These are phyloP conservation scores for Leptopterna dolabrata DNA, from an alignment of 2,888 invertebrate species.

Conservation along the genomic window DNA sequence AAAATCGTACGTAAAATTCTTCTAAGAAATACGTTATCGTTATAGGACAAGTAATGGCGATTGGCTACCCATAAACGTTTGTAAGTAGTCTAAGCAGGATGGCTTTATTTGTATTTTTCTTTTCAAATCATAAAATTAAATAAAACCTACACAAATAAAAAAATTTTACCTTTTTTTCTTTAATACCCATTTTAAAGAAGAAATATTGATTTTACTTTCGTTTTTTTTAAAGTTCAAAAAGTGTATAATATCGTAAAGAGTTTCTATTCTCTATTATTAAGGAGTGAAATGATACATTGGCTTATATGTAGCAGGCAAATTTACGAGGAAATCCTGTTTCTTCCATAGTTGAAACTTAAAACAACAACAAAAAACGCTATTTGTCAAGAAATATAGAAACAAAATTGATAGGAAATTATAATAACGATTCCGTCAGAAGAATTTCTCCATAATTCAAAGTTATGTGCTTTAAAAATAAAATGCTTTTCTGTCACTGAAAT, in stretches of 20 bases:
- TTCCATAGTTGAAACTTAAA: neutral
- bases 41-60: neutral
- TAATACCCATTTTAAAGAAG: neutral
- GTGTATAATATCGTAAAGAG: slow-evolving; percentile 10
- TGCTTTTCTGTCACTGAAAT: neutral
- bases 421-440: neutral
- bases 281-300: slow-evolving; percentile 28
- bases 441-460: neutral
- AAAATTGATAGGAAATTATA: neutral
- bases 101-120: neutral
- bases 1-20: neutral
- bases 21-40: neutral
- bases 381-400: neutral
- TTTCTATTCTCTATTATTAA: slow-evolving; percentile 28
- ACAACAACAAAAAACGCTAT: neutral
- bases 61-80: neutral
- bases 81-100: neutral
- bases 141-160: neutral
- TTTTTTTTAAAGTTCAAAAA: slow-evolving; percentile 1
- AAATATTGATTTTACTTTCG: neutral
- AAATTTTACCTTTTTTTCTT: neutral
- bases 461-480: neutral
- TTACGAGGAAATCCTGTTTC: neutral
- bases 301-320: neutral
- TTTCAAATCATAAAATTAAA: slow-evolving; percentile 6